Conservation (phyloP, 2,113 vertebrate genomes). For the Aptenodytes forsteri region DNA sequence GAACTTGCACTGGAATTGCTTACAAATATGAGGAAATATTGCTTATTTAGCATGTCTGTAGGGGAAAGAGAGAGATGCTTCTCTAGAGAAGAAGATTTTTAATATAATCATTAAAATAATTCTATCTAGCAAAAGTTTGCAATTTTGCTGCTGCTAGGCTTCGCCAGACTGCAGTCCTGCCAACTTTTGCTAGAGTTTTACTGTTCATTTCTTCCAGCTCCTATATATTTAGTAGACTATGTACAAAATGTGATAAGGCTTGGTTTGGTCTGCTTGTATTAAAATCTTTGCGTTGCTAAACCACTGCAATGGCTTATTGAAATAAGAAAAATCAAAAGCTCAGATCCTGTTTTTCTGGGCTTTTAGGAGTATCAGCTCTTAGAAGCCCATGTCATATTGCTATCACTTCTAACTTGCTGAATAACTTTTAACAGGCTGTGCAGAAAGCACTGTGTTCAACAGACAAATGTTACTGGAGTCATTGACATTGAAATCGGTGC, state of each 20-base stretch:
- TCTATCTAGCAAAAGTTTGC: neutral
- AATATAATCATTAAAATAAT: slow-evolving; percentile 17
- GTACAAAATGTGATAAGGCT: neutral
- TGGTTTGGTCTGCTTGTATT: neutral
- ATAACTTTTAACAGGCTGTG: neutral
- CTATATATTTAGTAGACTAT: neutral
- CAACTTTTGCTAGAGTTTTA: neutral
- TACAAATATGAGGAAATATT: slow-evolving; percentile 31
- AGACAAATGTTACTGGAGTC: neutral
- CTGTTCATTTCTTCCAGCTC: neutral
- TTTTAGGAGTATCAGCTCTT: neutral
- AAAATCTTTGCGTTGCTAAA: neutral
- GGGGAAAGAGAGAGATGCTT: neutral
- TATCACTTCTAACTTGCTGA: neutral
- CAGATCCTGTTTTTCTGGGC: neutral
- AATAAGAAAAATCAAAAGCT: neutral
- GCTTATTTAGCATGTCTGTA: slow-evolving; percentile 45
- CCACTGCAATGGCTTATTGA: neutral
- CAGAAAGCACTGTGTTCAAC: neutral
- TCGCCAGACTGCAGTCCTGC: neutral
- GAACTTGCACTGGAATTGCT: slow-evolving; percentile 35
- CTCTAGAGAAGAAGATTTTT: neutral
- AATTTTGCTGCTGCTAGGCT: neutral
- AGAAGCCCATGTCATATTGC: neutral
- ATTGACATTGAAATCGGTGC: neutral